Evolutionary conservation across 2,888 invertebrate species (phyloP).

Genomic region (Leptinotarsa peninsularis): DNA sequence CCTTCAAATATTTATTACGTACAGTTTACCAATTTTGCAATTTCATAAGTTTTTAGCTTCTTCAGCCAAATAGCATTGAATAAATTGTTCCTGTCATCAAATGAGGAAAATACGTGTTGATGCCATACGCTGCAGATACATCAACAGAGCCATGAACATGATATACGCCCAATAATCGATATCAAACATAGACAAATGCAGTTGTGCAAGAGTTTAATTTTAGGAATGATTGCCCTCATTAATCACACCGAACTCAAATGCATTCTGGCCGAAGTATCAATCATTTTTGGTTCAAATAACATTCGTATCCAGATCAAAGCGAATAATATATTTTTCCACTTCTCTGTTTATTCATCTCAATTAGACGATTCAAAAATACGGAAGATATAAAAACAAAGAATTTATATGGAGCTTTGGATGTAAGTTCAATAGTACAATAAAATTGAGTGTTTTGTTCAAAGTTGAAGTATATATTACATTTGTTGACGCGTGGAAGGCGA

Average conservation of each 20-base stretch:
- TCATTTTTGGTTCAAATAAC: constrained; percentile 12
- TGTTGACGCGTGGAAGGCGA: too few species aligned
- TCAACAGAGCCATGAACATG: background rate
- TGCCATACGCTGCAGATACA: background rate
- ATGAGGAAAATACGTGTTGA: background rate
- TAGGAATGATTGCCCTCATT: constrained; percentile 26
- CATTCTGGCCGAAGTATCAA: constrained; percentile 14
- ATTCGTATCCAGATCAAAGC: constrained; percentile 21
- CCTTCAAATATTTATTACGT: too few species aligned
- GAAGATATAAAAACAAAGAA: background rate
- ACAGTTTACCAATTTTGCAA: too few species aligned
- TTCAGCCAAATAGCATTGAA: background rate
- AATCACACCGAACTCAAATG: constrained; percentile 16
- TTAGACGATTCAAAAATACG: background rate
- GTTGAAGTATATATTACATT: too few species aligned
- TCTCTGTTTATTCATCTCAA: background rate
- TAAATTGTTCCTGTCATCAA: background rate
- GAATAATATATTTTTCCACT: constrained; percentile 17
- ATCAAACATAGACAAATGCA: constrained; percentile 21
- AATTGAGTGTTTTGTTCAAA: too few species aligned
- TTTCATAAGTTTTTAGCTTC: background rate
- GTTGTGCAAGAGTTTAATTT: constrained; percentile 4
- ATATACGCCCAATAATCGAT: constrained; percentile 17
- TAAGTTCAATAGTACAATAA: too few species aligned
- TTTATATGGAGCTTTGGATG: too few species aligned